Evolutionary conservation across 2,113 vertebrate genomes (phyloP), one percentile per base, ranked within the genome.

Genomic region (Lagenorhynchus albirostris): DNA sequence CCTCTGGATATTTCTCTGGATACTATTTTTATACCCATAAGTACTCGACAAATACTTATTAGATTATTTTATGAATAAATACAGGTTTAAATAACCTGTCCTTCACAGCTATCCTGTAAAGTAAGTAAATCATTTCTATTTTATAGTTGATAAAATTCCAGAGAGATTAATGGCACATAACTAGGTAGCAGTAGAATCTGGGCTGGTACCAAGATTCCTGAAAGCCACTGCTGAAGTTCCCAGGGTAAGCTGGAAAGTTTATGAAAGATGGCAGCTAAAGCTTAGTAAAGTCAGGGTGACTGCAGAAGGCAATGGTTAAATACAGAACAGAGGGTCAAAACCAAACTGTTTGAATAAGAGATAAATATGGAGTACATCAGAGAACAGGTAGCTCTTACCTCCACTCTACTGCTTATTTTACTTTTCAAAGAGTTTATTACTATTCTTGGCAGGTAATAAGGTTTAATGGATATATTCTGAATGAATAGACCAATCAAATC

Each of bases 141-240:
- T 94, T 67, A 91, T 15, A 94, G 47, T 47, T 91, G 67, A 95
- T 70, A 91, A 85, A 91, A 92, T 86, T 91, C 50, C 33, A 74
- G 92, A 92, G 67, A 95, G 25, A 92, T 84, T 90, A 95, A 74
- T 70, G 18, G 47, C 36, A 94, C 31, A 87, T 95, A 79, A 89
- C 71, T 97, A 90, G 36, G 53, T 92, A 84, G 73, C 74, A 94
- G 76, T 23, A 94, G 70, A 94, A 92, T 92, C 76, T 58, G 76
- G 62, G 65, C 89, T 94, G 53, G 15, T 62, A 87, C 47, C 58
- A 92, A 79, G 21, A 74, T 80, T 92, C 70, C 79, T 90, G 76
- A 97, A 97, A 83, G 47, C n/a, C 73, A 89, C 44, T 65, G 36
- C 86, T 73, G 89, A 94, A 87, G 76, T 71, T 86, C 74, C 50